phyloP scores from a whole-genome alignment of 1,140 invertebrate genomes.

The Propsilocerus akamusi region DNA sequence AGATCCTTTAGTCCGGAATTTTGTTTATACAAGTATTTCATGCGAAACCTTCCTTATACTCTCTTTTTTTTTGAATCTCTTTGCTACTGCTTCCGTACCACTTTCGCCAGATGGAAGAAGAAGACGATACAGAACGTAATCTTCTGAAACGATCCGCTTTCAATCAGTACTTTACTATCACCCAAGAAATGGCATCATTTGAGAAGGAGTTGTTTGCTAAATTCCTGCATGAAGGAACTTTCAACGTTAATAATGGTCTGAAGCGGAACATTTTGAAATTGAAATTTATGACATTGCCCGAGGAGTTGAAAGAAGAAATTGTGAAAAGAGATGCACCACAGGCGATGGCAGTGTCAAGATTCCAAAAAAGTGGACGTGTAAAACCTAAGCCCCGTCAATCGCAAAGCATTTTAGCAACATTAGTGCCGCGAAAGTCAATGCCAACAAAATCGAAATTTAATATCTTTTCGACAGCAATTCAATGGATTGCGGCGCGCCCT shows the following conservation, averaged over 20 bases:
- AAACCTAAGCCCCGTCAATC: not conserved
- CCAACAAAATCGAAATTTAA: not conserved
- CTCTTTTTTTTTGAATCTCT: not conserved
- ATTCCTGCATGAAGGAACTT: constrained; percentile 36
- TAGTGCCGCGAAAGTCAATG: not conserved
- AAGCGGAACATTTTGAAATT: constrained; percentile 44
- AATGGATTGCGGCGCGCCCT: not conserved
- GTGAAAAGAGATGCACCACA: not conserved
- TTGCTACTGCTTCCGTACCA: not conserved
- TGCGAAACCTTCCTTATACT: too few relatives aligned
- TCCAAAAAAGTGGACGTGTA: not conserved
- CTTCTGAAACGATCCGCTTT: constrained; percentile 55
- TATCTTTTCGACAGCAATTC: not conserved
- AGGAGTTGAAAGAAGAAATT: not conserved
- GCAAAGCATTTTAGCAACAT: not conserved
- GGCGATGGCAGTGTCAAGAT: not conserved
- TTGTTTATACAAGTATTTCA: too few relatives aligned
- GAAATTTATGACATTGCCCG: constrained; percentile 10
- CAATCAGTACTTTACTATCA: constrained; percentile 50
- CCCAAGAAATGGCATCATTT: constrained; percentile 52
- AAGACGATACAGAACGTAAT: constrained; percentile 38
- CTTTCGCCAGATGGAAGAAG: constrained; percentile 33
- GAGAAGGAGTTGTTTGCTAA: constrained; percentile 47
- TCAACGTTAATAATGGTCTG: constrained; percentile 37
- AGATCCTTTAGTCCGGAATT: too few relatives aligned